phyloP scores from a whole-genome alignment of 2,797 vertebrate genomes.

The Clamator glandarius region DNA sequence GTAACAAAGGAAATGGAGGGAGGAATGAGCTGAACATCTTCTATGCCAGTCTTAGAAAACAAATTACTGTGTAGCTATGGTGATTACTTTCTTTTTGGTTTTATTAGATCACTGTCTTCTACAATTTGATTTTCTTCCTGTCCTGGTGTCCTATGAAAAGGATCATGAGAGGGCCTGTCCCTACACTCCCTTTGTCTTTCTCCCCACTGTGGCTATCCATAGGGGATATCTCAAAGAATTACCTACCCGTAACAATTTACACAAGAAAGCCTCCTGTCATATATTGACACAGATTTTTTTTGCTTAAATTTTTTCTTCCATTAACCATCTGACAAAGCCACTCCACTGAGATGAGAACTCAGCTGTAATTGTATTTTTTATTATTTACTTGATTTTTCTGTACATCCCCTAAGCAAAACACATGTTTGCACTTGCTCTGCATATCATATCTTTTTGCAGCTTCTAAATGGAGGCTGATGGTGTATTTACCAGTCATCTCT shows the following conservation, averaged over 20 bases:
- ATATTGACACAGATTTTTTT: neutral
- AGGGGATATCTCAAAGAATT: neutral
- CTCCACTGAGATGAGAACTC: neutral
- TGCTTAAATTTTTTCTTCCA: neutral
- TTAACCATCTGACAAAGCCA: neutral
- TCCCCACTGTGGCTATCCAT: neutral
- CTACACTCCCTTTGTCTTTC: neutral
- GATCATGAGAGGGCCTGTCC: neutral
- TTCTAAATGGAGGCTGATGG: neutral
- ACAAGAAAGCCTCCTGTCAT: neutral
- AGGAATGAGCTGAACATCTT: neutral
- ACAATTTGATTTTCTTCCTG: constrained; percentile 39
- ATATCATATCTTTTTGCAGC: neutral
- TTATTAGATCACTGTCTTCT: constrained; percentile 21
- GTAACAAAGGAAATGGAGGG: neutral
- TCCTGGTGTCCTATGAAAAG: neutral
- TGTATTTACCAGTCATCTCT: neutral
- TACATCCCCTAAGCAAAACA: constrained; percentile 12
- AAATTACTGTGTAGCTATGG: neutral
- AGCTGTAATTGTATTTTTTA: neutral
- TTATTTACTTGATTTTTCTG: neutral
- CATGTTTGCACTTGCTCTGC: neutral
- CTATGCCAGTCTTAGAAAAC: neutral
- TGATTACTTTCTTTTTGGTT: constrained; percentile 19
- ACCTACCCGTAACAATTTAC: neutral